Evolutionary conservation across 2,113 vertebrate genomes (phyloP).

Genomic region (Laticauda laticaudata): DNA sequence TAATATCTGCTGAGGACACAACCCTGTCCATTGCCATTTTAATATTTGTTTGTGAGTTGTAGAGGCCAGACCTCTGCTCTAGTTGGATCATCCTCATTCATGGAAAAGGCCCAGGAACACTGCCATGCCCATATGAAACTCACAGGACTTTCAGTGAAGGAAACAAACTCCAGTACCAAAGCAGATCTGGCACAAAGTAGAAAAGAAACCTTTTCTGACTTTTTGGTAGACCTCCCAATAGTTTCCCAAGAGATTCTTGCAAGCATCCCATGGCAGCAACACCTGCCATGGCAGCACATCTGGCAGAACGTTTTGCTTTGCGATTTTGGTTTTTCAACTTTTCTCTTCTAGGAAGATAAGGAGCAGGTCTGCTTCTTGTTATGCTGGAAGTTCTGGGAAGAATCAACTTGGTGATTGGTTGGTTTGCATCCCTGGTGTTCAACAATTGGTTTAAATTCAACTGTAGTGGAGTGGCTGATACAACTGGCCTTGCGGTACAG

Average conservation of each 20-base stretch:
- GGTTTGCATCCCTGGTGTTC: neutral
- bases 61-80: neutral
- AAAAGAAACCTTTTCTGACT: neutral
- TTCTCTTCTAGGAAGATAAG: neutral
- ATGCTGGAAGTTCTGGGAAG: neutral
- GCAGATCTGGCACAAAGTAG: neutral
- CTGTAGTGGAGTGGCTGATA: neutral
- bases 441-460: neutral
- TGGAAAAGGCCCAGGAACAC: neutral
- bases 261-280: neutral
- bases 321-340: neutral
- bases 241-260: neutral
- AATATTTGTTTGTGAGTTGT: neutral
- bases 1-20: neutral
- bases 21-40: neutral
- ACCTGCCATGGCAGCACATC: neutral
- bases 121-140: neutral
- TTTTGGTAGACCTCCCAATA: neutral
- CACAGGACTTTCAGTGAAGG: neutral
- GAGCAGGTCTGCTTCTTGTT: neutral
- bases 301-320: neutral
- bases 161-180: neutral
- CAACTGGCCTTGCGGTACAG: neutral
- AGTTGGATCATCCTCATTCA: neutral
- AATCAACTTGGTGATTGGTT: neutral